These are phyloP conservation scores for Epistrophella euchroma DNA, from an alignment of 2,888 invertebrate genomes.

Conservation along the genomic window DNA sequence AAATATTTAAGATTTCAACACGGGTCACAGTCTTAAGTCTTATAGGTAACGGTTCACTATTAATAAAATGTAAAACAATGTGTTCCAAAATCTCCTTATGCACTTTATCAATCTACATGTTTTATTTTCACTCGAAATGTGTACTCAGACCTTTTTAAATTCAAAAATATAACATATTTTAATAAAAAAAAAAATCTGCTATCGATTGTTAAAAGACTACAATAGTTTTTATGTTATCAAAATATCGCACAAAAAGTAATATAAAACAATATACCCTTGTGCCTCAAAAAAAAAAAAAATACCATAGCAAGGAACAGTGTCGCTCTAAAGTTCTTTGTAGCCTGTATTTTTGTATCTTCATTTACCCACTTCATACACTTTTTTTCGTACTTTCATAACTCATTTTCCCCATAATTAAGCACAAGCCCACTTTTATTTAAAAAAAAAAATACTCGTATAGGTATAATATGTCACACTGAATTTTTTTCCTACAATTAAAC, in stretches of 20 bases:
- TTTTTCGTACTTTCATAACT: slow-evolving; percentile 44
- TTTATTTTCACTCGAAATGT: neutral
- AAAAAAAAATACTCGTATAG: neutral
- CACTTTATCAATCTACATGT: too few relatives aligned
- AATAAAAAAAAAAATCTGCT: neutral
- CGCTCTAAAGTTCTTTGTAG: slow-evolving; percentile 25
- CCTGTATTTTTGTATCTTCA: neutral
- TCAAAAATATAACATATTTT: neutral
- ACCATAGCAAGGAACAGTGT: slow-evolving; percentile 34
- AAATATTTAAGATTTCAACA: too few relatives aligned
- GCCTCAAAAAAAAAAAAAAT: neutral
- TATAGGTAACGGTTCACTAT: too few relatives aligned
- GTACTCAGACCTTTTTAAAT: neutral
- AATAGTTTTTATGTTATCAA: neutral
- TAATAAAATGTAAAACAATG: too few relatives aligned
- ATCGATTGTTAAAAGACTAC: neutral
- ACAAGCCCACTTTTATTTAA: slow-evolving; percentile 60
- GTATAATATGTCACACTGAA: slow-evolving; percentile 69
- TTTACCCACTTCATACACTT: slow-evolving; percentile 17
- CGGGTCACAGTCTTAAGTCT: too few relatives aligned
- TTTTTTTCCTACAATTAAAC: slow-evolving; percentile 62
- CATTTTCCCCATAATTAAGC: slow-evolving; percentile 46
- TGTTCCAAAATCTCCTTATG: too few relatives aligned
- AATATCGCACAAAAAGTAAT: slow-evolving; percentile 12
- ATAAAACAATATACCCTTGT: slow-evolving; percentile 23